A percentile compares a stretch with the other conserved stretches of the same genome.
These are phyloP conservation scores for Philopedon plagiatum DNA, from an alignment of 2,888 invertebrate genomes.

Conservation along the genomic window DNA sequence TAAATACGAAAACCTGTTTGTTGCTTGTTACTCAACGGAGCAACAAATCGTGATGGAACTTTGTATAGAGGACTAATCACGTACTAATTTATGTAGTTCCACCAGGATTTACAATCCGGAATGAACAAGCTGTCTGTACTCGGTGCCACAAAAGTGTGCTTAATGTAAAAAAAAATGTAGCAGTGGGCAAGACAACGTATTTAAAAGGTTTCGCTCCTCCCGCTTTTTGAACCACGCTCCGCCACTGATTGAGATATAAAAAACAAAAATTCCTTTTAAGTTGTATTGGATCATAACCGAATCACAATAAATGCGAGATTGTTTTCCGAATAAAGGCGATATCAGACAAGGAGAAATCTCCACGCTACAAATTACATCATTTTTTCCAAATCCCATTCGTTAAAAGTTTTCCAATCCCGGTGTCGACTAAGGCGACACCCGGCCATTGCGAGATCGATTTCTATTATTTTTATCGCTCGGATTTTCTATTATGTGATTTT, in stretches of 20 bases:
- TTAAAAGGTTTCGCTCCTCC: too few species aligned
- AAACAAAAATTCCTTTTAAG: slow-evolving; percentile 14
- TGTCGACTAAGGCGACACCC: slow-evolving; percentile 57
- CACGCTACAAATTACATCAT: slow-evolving; percentile 51
- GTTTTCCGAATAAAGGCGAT: slow-evolving; percentile 40
- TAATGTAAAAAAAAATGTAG: too few species aligned
- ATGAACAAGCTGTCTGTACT: too few species aligned
- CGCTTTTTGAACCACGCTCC: too few species aligned
- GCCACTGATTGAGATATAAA: neutral
- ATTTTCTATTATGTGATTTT: slow-evolving; percentile 54
- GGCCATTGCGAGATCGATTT: slow-evolving; percentile 56
- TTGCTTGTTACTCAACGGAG: too few species aligned
- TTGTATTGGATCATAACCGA: slow-evolving; percentile 45
- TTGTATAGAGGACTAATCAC: too few species aligned
- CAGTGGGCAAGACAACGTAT: too few species aligned
- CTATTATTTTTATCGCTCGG: slow-evolving; percentile 57
- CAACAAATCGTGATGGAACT: too few species aligned
- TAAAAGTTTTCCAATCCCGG: slow-evolving; percentile 61
- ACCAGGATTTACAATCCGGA: too few species aligned
- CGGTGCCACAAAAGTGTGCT: too few species aligned
- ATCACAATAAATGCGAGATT: slow-evolving; percentile 45
- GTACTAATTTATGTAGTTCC: too few species aligned
- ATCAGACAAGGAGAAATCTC: slow-evolving; percentile 44
- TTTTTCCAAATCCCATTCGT: slow-evolving; percentile 60
- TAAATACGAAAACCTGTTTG: too few species aligned